Conservation (phyloP, 2,797 vertebrate species). For the Tympanoctomys barrerae region DNA sequence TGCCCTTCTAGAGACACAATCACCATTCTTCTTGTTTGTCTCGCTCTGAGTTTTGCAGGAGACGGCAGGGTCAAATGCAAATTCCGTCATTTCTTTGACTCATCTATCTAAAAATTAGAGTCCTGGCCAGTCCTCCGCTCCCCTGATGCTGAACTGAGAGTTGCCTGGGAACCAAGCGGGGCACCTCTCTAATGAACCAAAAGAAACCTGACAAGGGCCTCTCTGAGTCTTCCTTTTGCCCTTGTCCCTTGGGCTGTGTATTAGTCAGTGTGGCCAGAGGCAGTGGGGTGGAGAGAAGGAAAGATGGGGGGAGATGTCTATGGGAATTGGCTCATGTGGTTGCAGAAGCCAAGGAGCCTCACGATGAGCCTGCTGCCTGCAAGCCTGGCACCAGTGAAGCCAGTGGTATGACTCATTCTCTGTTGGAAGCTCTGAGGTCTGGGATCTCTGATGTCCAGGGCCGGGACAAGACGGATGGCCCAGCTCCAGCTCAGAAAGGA, state of each 20-base stretch:
- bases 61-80: not conserved
- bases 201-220: not conserved
- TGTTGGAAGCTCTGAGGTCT: too few relatives aligned
- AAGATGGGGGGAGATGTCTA: not conserved
- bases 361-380: not conserved
- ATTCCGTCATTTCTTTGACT: not conserved
- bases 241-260: not conserved
- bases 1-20: accelerated
- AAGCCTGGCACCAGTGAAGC: not conserved
- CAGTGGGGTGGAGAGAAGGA: not conserved
- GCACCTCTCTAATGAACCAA: not conserved
- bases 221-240: accelerated
- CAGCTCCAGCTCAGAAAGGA: not conserved
- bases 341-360: not conserved
- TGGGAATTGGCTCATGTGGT: not conserved
- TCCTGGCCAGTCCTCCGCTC: not conserved
- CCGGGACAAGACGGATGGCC: too few relatives aligned
- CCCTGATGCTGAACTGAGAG: not conserved
- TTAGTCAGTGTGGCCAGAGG: not conserved
- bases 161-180: accelerated
- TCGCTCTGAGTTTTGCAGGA: not conserved
- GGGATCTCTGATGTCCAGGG: accelerated
- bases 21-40: not conserved
- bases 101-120: not conserved
- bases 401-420: accelerated